Base-by-base conservation (phyloP, 2,888 invertebrate species). In the Drosophila colorata region DNA sequence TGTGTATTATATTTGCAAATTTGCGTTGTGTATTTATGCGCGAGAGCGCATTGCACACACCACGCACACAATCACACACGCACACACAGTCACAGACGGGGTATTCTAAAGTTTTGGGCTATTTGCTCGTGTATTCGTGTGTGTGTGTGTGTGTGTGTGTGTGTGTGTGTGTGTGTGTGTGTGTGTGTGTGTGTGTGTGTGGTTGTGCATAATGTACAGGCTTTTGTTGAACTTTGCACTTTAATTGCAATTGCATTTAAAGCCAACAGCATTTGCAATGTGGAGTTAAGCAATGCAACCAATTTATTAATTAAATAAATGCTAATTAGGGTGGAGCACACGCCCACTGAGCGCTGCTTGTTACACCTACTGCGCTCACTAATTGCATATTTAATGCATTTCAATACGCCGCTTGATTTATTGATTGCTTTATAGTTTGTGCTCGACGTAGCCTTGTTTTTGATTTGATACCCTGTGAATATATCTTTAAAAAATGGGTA, bases 1-100 rank as follows among this genome's bases (percentile, higher is more conserved):
- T 87, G 75, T 85, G 72, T 71, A 87, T 85, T 78, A 84, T 84
- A 84, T 81, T 84, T 84, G 81, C 78, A 78, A 87, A 84, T 87
- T 80, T 84, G 75, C 52, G 68, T 76, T 86, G 86, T 83, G 83
- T 86, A 86, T 83, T 86, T 83, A 83, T 83, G 83, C 83, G 72
- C 78, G 69, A 68, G 69, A 74, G 64, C 74, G 59, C 65, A 67
- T 49, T 37, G 53, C 70, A 60, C 57, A 55, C 61, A 66, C n/a
- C 40, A 48, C 33, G 47, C 25, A 51, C 49, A 38, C 44, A 44
- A 43, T 55, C 23, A 53, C 53, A 52, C 47, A 51, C 56, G 59
- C 43, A 53, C 56, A 61, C 43, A 38, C 49, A 56, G 53, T 33
- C 40, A 48, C 23, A 33, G 16, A 31, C 16, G 16, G 20, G 8